These are phyloP conservation scores for Drosophila affinis DNA, from an alignment of 2,888 invertebrate genomes.

Conservation along the genomic window DNA sequence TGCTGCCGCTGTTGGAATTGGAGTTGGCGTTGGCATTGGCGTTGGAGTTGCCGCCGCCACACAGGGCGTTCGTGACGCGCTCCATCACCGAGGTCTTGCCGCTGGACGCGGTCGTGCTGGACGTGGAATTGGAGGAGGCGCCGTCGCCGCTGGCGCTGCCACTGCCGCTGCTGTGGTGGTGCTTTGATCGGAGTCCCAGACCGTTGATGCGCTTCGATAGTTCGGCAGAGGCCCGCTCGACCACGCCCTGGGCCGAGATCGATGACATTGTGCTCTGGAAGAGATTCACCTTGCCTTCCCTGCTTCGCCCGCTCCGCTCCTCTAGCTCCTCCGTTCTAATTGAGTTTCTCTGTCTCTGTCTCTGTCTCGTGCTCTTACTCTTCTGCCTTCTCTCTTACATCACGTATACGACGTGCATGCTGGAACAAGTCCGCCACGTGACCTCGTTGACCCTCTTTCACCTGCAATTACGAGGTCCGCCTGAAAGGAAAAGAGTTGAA, in stretches of 20 bases:
- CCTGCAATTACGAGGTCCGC: not conserved
- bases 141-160: slow-evolving; percentile 50
- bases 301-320: not conserved
- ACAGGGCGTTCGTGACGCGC: slow-evolving; percentile 93
- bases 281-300: slow-evolving; percentile 79
- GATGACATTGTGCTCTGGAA: slow-evolving; percentile 88
- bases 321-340: not conserved
- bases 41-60: slow-evolving; percentile 87
- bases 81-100: slow-evolving; percentile 91
- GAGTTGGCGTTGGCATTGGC: slow-evolving; percentile 58
- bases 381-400: not conserved
- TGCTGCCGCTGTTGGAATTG: slow-evolving; percentile 44
- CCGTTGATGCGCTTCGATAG: slow-evolving; percentile 95
- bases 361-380: not conserved
- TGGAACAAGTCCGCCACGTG: not conserved
- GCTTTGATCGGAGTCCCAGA: slow-evolving; percentile 87
- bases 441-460: not conserved
- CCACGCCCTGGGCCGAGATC: slow-evolving; percentile 94
- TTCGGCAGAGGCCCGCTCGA: slow-evolving; percentile 95
- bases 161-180: slow-evolving; percentile 84
- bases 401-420: slow-evolving; percentile 1
- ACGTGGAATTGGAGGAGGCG: slow-evolving; percentile 82
- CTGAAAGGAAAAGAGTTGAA: not conserved
- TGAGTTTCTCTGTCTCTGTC: too few species aligned
- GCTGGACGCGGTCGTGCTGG: slow-evolving; percentile 84